phyloP scores from a whole-genome alignment of 2,113 vertebrate genomes.

The Urocynchramus pylzowi region DNA sequence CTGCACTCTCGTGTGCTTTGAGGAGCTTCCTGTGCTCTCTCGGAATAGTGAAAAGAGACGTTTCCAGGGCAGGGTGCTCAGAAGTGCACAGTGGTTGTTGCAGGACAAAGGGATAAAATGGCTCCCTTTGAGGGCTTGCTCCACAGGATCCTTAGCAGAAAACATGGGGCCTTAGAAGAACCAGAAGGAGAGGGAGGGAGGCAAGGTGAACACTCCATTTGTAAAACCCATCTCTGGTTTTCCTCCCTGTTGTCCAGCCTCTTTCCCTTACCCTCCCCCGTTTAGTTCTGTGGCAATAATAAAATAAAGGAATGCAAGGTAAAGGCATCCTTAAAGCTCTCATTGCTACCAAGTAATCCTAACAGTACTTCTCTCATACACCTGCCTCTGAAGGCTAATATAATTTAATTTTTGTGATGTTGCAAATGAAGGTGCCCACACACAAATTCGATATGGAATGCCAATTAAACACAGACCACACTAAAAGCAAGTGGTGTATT shows the following conservation, averaged over 20 bases:
- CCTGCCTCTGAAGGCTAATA: background rate
- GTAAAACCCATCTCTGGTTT: background rate
- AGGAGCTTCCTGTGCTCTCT: background rate
- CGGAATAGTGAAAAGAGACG: background rate
- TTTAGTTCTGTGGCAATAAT: background rate
- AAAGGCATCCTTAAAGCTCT: constrained; percentile 3
- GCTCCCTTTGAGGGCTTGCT: background rate
- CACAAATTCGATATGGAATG: background rate
- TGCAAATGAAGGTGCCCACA: constrained; percentile 12
- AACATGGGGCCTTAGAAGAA: background rate
- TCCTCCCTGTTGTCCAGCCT: background rate
- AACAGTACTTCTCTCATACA: background rate
- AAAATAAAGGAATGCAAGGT: background rate
- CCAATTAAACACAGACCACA: background rate
- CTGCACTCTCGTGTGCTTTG: background rate
- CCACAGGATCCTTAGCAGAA: background rate
- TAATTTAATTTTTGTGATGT: constrained; percentile 8
- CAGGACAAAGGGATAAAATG: background rate
- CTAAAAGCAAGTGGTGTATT: background rate
- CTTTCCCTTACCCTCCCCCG: background rate
- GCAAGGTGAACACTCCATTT: background rate
- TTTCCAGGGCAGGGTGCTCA: background rate
- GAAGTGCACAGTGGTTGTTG: background rate
- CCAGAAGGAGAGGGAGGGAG: background rate
- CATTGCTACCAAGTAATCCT: background rate